Conservation (phyloP, 2,113 vertebrate species). For the Bambusicola thoracicus region DNA sequence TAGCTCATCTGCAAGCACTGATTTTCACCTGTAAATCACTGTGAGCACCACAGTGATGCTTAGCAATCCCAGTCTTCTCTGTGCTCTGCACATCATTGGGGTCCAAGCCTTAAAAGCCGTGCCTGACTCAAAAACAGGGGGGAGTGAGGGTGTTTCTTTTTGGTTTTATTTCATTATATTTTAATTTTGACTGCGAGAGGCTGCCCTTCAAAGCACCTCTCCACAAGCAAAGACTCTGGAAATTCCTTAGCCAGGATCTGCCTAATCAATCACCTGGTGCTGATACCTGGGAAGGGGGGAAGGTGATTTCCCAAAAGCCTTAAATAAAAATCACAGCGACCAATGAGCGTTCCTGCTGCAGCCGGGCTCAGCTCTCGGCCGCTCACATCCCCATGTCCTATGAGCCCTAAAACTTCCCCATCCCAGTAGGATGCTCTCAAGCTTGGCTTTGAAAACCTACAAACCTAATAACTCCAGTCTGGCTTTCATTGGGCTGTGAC, state of each 20-base stretch:
- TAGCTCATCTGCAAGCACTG: not conserved
- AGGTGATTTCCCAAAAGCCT: not conserved
- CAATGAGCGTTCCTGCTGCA: not conserved
- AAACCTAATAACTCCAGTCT: not conserved
- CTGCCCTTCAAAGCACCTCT: not conserved
- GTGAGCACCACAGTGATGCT: not conserved
- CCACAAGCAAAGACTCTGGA: not conserved
- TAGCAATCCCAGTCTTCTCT: not conserved
- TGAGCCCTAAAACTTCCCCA: not conserved
- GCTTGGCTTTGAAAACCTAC: not conserved
- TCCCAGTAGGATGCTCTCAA: not conserved
- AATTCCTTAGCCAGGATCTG: not conserved
- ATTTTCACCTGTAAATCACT: rapidly evolving
- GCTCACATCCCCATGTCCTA: rapidly evolving
- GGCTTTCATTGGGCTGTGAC: rapidly evolving
- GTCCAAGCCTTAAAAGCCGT: not conserved
- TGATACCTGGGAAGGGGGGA: not conserved
- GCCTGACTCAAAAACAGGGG: not conserved
- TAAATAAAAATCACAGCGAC: not conserved
- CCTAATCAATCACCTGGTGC: not conserved
- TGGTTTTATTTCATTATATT: not conserved
- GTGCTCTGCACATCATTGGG: not conserved
- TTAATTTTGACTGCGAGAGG: not conserved
- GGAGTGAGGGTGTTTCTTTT: not conserved
- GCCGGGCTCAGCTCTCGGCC: not conserved